phyloP scores from a whole-genome alignment of 2,888 invertebrate species.

The Yponomeuta evonymella region DNA sequence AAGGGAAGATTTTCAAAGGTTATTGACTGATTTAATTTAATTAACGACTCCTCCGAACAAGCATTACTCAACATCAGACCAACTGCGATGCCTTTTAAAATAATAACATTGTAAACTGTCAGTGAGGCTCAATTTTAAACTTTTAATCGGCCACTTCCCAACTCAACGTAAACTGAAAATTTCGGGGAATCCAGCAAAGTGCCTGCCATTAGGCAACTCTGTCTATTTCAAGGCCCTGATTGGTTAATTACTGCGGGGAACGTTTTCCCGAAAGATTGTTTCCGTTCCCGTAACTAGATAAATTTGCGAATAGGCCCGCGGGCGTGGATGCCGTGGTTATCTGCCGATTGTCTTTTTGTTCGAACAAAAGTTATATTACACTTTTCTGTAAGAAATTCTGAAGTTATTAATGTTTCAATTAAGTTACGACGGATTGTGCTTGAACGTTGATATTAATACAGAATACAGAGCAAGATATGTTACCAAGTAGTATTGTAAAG shows the following conservation, averaged over 20 bases:
- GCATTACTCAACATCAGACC: background rate
- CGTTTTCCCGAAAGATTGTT: background rate
- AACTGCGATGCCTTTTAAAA: background rate
- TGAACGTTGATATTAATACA: background rate
- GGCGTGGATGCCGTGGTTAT: background rate
- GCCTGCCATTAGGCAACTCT: conserved; percentile 13
- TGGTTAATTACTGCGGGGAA: conserved; percentile 9
- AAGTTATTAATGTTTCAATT: background rate
- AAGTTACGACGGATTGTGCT: background rate
- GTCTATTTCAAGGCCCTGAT: background rate
- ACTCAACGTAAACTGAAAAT: background rate
- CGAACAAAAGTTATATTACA: background rate
- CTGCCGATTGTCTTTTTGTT: background rate
- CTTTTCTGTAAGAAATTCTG: background rate
- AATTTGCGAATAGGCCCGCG: background rate
- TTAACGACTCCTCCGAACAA: background rate
- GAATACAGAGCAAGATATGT: too few species aligned
- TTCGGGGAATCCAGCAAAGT: background rate
- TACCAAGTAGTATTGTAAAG: too few species aligned
- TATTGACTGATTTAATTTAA: background rate
- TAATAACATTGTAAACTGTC: conserved; percentile 6
- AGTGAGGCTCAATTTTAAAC: background rate
- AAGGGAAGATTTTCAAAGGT: background rate
- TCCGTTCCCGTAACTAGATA: background rate
- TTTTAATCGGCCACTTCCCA: conserved; percentile 8